Evolutionary conservation across 1,140 invertebrate genomes (phyloP).

Genomic region (Ips nitidus): DNA sequence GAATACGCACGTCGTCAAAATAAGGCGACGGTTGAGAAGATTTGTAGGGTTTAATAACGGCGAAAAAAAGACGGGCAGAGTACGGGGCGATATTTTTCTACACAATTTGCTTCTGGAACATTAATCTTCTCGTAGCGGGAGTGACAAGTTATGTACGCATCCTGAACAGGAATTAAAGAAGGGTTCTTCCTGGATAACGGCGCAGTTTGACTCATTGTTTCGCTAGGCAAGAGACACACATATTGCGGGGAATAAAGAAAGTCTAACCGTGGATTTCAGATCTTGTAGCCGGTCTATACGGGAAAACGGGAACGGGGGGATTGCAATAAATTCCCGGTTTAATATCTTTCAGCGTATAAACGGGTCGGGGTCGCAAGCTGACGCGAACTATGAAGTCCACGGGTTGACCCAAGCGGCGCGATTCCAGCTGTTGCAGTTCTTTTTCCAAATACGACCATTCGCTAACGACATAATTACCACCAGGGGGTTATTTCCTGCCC

Average conservation of each 20-base stretch:
- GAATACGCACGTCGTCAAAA: too few species aligned
- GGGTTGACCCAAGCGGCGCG: slow-evolving; percentile 41
- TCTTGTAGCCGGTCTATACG: not conserved
- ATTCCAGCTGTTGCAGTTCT: slow-evolving; percentile 30
- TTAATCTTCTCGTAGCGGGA: slow-evolving; percentile 49
- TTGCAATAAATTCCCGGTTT: slow-evolving; percentile 50
- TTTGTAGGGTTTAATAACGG: not conserved
- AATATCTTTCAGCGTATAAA: slow-evolving; percentile 50
- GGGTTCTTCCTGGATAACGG: slow-evolving; percentile 28
- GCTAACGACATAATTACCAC: slow-evolving; percentile 46
- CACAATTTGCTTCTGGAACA: slow-evolving; percentile 53
- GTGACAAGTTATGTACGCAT: slow-evolving; percentile 44
- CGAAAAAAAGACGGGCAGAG: slow-evolving; percentile 15
- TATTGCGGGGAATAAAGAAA: slow-evolving; percentile 44
- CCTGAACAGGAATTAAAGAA: slow-evolving; percentile 43
- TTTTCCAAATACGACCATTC: slow-evolving; percentile 36
- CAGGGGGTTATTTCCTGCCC: slow-evolving; percentile 21
- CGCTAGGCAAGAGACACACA: slow-evolving; percentile 37
- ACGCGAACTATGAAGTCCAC: slow-evolving; percentile 48
- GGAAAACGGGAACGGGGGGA: slow-evolving; percentile 8
- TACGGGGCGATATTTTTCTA: slow-evolving; percentile 51
- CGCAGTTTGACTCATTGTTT: slow-evolving; percentile 21
- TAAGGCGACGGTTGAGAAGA: too few species aligned
- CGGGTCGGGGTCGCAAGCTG: slow-evolving; percentile 48
- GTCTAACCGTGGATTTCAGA: slow-evolving; percentile 47